Evolutionary conservation across 2,113 vertebrate species (phyloP), one percentile per base, ranked within the genome.

Genomic region (Mixornis gularis): DNA sequence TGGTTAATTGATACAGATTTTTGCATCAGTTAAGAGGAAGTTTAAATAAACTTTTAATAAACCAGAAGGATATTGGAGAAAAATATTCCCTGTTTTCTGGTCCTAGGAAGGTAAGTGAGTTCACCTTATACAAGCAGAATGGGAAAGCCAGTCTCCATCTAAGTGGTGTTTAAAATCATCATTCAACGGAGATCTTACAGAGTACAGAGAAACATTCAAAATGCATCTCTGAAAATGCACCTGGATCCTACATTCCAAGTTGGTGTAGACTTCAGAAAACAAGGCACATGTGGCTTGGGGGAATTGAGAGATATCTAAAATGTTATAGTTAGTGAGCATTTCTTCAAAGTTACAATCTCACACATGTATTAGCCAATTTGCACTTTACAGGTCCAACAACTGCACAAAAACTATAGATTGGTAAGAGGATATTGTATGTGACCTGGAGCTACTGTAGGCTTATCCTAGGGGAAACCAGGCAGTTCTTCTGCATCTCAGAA

Each of bases 1-100:
- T 89, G 34, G 83, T 46, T 97, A 97, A 97, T 79, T 93, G 93
- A 94, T 92, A 92, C 92, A 82, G 82, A 84, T n/a, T 85, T 95
- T 95, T 92, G 43, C 90, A 96, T 71, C 65, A 92, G 87, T 88
- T 92, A 94, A 87, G 73, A 94, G 53, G 62, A 94, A 94, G n/a
- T 65, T 68, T 92, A 92, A 96, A 85, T 84, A 83, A 69, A 21
- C 49, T 92, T 91, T 74, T 81, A 77, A 91, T 83, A 95, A 94
- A 73, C 48, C 64, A 89, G 63, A 59, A 89, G n/a, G 69, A 79
- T 58, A 78, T 49, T 94, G 40, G 40, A 38, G 53, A 79, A 85
- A 94, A 32, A 85, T 3, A 27, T 0, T 10, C 46, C 25, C 9
- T 74, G 5, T 68, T 60, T 85, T 87, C 32, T 62, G 3, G n/a